Evolutionary conservation across 2,888 invertebrate genomes (phyloP).

Genomic region (Microplitis manilae): DNA sequence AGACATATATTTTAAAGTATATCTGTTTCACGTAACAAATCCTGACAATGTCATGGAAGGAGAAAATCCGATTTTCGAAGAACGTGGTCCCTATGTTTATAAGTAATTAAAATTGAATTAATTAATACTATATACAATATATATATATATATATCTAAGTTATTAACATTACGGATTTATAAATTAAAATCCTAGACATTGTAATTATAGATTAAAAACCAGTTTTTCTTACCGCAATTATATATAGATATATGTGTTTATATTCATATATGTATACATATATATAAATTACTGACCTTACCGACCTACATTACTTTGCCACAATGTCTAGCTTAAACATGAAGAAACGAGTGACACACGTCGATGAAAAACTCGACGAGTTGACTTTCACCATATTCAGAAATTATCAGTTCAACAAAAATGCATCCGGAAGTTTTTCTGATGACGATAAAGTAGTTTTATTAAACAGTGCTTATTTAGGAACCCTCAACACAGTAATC

Average conservation of each 20-base stretch:
- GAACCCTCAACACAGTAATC: slow-evolving; percentile 65
- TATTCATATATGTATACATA: background rate
- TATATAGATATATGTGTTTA: background rate
- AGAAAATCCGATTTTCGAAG: slow-evolving; percentile 74
- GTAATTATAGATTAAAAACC: slow-evolving; percentile 9
- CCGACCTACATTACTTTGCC: slow-evolving; percentile 50
- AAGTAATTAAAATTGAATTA: slow-evolving; percentile 71
- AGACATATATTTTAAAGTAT: slow-evolving; percentile 46
- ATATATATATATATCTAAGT: background rate
- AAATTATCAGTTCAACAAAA: slow-evolving; percentile 73
- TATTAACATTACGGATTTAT: background rate
- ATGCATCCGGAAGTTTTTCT: slow-evolving; percentile 71
- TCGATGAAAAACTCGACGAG: slow-evolving; percentile 74
- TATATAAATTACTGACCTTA: background rate
- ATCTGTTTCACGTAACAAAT: slow-evolving; percentile 75
- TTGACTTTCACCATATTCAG: slow-evolving; percentile 74
- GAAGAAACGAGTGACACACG: slow-evolving; percentile 70
- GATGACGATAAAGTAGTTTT: slow-evolving; percentile 75
- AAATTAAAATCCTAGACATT: slow-evolving; percentile 5
- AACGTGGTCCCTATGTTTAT: slow-evolving; percentile 78
- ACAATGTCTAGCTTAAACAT: slow-evolving; percentile 69
- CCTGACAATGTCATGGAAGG: slow-evolving; percentile 74
- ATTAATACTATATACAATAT: background rate
- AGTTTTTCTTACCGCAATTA: slow-evolving; percentile 18
- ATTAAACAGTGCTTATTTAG: slow-evolving; percentile 76